phyloP scores from a whole-genome alignment of 2,888 invertebrate genomes.

The Prenolepis imparis region DNA sequence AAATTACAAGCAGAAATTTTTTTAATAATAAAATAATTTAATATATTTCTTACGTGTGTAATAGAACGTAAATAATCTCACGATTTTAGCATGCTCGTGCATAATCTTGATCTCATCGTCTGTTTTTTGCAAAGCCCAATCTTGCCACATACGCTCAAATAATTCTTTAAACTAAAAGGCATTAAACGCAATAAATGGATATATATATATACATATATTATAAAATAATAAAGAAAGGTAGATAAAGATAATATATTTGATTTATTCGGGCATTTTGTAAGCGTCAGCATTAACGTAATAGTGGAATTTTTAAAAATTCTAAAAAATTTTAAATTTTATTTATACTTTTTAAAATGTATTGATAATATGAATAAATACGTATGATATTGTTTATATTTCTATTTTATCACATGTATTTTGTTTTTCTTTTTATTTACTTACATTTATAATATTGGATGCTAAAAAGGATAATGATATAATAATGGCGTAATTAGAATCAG shows the following conservation, averaged over 20 bases:
- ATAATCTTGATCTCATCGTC: slow-evolving; percentile 5
- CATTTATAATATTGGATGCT: not conserved
- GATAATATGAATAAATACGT: too few species aligned
- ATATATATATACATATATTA: not conserved
- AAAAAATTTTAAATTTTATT: not conserved
- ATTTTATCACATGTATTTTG: not conserved
- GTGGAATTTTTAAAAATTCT: not conserved
- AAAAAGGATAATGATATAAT: not conserved
- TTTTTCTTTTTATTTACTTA: not conserved
- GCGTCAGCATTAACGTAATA: not conserved
- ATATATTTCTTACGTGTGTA: slow-evolving; percentile 27
- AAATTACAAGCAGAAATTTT: slow-evolving; percentile 17
- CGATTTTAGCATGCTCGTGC: not conserved
- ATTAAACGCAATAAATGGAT: not conserved
- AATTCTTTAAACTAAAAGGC: slow-evolving; percentile 19
- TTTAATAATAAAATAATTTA: slow-evolving; percentile 15
- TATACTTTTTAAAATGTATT: too few species aligned
- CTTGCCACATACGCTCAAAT: slow-evolving; percentile 4
- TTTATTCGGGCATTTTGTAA: not conserved
- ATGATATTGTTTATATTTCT: not conserved
- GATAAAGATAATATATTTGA: not conserved
- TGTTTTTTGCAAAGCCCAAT: slow-evolving; percentile 36
- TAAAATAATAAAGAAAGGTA: not conserved
- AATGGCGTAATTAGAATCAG: not conserved
- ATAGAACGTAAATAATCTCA: not conserved